Base-by-base conservation (phyloP, 1,140 invertebrate genomes). In the Cepaea nemoralis region DNA sequence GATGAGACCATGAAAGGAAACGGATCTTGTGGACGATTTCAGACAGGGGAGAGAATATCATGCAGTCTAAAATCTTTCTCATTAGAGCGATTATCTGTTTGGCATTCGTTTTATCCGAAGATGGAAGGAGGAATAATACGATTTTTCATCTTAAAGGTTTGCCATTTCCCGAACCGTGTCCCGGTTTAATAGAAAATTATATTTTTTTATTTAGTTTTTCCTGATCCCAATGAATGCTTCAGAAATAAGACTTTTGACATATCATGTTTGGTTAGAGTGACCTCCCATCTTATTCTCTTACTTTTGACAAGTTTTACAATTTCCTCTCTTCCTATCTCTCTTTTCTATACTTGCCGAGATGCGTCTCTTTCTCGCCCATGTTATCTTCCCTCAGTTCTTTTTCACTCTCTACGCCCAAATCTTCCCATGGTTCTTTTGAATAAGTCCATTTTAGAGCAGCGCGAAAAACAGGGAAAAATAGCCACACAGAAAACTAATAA, bases 61-160 rank as follows among this genome's bases (percentile, higher is more conserved):
- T 63, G 59, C n/a, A 63, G 6, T 63, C 59, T 63, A 5, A 31
- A 63, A 63, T 63, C 59, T 31, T 63, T 63, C 59, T 63, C 59
- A 63, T 63, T 63, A 63, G 59, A 63, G 33, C 59, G 59, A 63
- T 63, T 63, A 63, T 63, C 59, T 31, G n/a, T 31, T 31, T 63
- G 59, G 27, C n/a, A 16, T 31, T 63, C 2, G 59, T 63, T 63
- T 63, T 63, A 63, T 63, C 59, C n/a, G 2, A 16, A 5, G 59
- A 63, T 63, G 59, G 27, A 63, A 63, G n/a, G 59, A 6, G n/a
- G 27, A 63, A 63, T 63, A 63, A 63, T 31, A 31, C 59, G 27
- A 31, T 63, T 31, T 63, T 63, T 31, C 59, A 31, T 31, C 59
- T 6, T 63, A 12, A 63, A 27, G 5, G 59, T 63, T 27, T 63